Base-by-base conservation (phyloP, 2,888 invertebrate genomes). In the Xylota sylvarum region DNA sequence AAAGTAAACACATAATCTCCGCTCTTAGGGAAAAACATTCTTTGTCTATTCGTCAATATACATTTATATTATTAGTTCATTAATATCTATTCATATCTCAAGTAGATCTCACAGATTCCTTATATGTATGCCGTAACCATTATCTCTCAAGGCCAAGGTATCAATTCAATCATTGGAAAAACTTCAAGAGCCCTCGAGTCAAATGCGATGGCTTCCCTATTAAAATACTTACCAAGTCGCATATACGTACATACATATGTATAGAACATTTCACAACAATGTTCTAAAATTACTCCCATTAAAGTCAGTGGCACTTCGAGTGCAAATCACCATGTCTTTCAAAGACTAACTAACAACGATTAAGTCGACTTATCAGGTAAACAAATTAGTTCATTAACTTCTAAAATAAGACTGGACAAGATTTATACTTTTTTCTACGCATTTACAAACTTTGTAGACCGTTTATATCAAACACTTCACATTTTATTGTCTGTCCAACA, bases 341-440 rank as follows among this genome's bases (percentile, higher is more conserved):
- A n/a, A 56, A 56, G 56, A 35, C 17, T 37, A 67, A 50, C 48
- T 37, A 48, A 50, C 7, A 67, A 9, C 17, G 17, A 64, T 46
- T 48, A 30, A 48, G 6, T 30, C 2, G n/a, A 32, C 23, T 50
- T 37, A 50, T 50, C 23, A 14, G 65, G 50, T 67, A 65, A 65
- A 35, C 35, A 30, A 35, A 12, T 35, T 23, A 32, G 46, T 46
- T 64, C 27, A 30, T 12, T 43, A 40, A 7, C 30, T 32, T 40
- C 23, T 12, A 12, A 32, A 55, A 55, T n/a, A 37, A 27, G 60
- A 12, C 43, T 60, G 14, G 12, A 37, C 23, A 58, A 40, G 5
- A 17, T 27, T 60, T 40, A 17, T 48, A 19, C 17, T 9, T 19
- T 30, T 30, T 5, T 32, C 12, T 48, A 32, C 17, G 4, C 48